Base-by-base conservation (phyloP, 2,113 vertebrate species). In the Pan troglodytes region DNA sequence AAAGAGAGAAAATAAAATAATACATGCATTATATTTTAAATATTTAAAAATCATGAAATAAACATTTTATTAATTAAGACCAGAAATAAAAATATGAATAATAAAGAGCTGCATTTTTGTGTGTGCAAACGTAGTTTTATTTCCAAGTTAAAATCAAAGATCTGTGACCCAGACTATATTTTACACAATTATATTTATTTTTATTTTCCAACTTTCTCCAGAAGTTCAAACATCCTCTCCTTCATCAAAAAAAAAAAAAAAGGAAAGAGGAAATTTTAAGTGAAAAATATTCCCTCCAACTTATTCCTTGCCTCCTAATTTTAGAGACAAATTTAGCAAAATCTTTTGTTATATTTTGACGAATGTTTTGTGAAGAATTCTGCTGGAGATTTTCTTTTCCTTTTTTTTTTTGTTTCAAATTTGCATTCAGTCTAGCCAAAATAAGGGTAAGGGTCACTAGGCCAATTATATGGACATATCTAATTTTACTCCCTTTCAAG, bases 81-180 rank as follows among this genome's bases (percentile, higher is more conserved):
- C 30, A 96, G 40, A 79, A 91, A 45, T 72, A 86, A 32, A 93
- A 79, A 78, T 95, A 79, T 16, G 82, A 57, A 64, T 86, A 89
- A 81, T 25, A 52, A 25, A 55, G 59, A 95, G 14, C 38, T 89
- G 25, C 64, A 68, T 67, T 90, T 82, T 88, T 93, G 23, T 93
- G 16, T 75, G 16, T 94, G 30, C 1, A 86, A 89, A 87, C 55
- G 2, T 79, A 79, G 43, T 85, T 97, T 92, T 90, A 79, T 76
- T 94, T 92, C 72, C 86, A 76, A 96, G 55, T 86, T 94, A 85
- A 95, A 94, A 86, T 48, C 40, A 81, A 93, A 72, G 35, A 59
- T 45, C 35, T 67, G 25, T 88, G 57, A 61, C 1, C 14, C 40
- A 83, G 55, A 55, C 12, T 45, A 18, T 88, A 50, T 80, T 70